Evolutionary conservation across 1,140 invertebrate species (phyloP), one percentile per base, ranked within the genome.

Genomic region (Ectropis grisescens): DNA sequence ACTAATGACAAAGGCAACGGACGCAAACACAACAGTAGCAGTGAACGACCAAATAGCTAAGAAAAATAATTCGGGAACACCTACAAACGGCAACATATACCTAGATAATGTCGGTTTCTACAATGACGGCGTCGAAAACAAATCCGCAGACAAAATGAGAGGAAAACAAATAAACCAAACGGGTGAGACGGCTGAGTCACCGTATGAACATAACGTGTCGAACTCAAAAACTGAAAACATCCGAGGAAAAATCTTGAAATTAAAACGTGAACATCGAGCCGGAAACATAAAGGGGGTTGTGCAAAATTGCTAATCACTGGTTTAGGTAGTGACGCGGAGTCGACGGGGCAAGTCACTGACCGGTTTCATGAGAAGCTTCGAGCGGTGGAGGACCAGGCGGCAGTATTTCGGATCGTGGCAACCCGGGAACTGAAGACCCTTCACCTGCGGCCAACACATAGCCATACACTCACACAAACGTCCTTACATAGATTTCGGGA

Each of bases 331-430:
- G 48, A 57, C 15, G 25, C 31, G 23, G 13, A 36, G 13, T 12
- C 26, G 32, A 38, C 19, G 31, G 34, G 54, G 57, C 50, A 38
- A 60, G 57, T 65, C 55, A 89, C 91, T 93, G 91, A 97, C 94
- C 94, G 93, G 93, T 87, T 90, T 91, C 82, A 98, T 89, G 78
- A 96, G 90, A 85, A 95, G 93, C 79, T 93, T 91, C 85, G 94
- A 97, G 84, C 94, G 90, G 84, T 96, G 94, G 84, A 94, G 87
- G 79, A 97, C 92, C 86, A 94, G 92, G 69, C 93, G 92, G 88
- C 93, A 95, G 88, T 96, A 96, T 81, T 90, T 89, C 70, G 94
- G 91, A 87, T 96, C 94, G 83, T 94, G 91, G 85, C 93, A 93
- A 81, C 95, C 95, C 75, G 94, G 93, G 85, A 96, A 95, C 89